These are phyloP conservation scores for Semnornis frantzii DNA, from an alignment of 2,113 vertebrate species.

Conservation along the genomic window DNA sequence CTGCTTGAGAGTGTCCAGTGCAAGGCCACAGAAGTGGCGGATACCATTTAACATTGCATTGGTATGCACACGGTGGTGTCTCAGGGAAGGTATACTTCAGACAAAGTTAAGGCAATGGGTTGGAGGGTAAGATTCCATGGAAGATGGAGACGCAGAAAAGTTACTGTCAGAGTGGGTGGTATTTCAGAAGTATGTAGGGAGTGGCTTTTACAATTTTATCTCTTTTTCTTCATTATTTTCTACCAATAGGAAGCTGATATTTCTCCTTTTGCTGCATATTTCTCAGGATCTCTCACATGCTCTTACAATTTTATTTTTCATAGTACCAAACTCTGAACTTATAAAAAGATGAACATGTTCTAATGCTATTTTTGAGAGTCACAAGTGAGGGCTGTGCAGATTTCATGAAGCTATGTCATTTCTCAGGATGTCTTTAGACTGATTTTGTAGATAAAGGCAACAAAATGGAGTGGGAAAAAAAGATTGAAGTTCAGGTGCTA, in stretches of 20 bases:
- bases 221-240: conserved; percentile 4
- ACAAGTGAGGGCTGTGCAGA: neutral
- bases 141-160: neutral
- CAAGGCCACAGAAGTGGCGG: too few species aligned
- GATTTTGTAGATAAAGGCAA: neutral
- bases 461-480: neutral
- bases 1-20: too few species aligned
- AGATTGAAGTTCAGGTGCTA: neutral
- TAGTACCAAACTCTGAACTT: conserved; percentile 33
- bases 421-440: neutral
- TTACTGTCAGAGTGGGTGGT: conserved; percentile 18
- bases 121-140: neutral
- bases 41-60: neutral
- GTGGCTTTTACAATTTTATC: neutral
- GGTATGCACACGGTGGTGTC: neutral
- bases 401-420: neutral
- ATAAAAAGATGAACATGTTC: conserved; percentile 25
- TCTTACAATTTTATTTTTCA: conserved; percentile 15
- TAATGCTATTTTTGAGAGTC: conserved; percentile 41
- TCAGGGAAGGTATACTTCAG: neutral
- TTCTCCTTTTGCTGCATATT: conserved; percentile 11
- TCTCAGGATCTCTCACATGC: conserved; percentile 6
- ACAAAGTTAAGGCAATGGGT: neutral
- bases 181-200: conserved; percentile 6
- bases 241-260: neutral